phyloP scores from a whole-genome alignment of 2,797 vertebrate species.

The Megalops cyprinoides region DNA sequence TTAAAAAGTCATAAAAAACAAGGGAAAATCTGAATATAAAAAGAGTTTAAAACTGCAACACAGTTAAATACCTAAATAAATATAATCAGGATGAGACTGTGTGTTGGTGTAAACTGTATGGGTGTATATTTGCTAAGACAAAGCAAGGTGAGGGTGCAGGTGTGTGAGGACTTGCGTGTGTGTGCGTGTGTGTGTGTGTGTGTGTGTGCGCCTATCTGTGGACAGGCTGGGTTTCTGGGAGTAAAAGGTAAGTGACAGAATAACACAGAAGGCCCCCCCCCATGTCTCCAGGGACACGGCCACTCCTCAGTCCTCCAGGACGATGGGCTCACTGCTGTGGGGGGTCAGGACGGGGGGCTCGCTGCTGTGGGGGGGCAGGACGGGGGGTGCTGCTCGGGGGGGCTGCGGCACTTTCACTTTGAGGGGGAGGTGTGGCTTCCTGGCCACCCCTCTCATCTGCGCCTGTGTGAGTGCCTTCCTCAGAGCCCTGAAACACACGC shows the following conservation, averaged over 20 bases:
- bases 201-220: background rate
- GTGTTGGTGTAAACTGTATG: background rate
- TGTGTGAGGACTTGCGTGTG: too few relatives aligned
- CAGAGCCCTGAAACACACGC: slow-evolving; percentile 56
- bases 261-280: background rate
- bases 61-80: background rate
- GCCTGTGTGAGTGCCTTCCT: slow-evolving; percentile 72
- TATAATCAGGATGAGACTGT: background rate
- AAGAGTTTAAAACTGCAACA: background rate
- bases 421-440: slow-evolving; percentile 70
- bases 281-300: background rate
- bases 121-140: background rate
- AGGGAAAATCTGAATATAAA: background rate
- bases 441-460: slow-evolving; percentile 71
- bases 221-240: background rate
- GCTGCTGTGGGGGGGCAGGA: slow-evolving; percentile 67
- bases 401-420: slow-evolving; percentile 64
- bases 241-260: background rate
- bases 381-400: slow-evolving; percentile 52
- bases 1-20: background rate
- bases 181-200: background rate
- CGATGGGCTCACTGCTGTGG: slow-evolving; percentile 72
- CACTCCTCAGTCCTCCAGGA: slow-evolving; percentile 68
- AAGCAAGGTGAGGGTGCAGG: background rate
- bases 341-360: slow-evolving; percentile 63